phyloP scores from a whole-genome alignment of 2,113 vertebrate genomes.

The Onychostruthus taczanowskii region DNA sequence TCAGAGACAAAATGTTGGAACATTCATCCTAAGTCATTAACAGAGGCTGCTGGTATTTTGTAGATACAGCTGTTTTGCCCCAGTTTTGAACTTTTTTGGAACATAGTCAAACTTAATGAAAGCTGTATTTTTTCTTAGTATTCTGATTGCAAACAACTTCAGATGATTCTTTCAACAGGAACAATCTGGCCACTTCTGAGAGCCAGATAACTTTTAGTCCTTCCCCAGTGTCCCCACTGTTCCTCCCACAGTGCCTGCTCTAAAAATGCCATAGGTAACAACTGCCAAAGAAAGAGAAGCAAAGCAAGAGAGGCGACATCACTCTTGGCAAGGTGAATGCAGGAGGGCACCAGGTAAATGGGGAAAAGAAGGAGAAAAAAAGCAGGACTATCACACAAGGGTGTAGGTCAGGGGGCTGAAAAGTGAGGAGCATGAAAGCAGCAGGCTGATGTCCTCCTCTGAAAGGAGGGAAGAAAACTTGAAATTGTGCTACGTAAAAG shows the following conservation, averaged over 20 bases:
- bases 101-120: not conserved
- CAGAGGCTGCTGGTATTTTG: not conserved
- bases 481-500: not conserved
- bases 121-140: not conserved
- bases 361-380: not conserved
- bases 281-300: not conserved
- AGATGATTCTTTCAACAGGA: not conserved
- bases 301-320: not conserved
- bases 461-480: not conserved
- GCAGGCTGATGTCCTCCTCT: not conserved
- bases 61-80: not conserved
- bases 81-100: not conserved
- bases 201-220: not conserved
- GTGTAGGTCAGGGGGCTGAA: not conserved
- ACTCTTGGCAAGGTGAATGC: not conserved
- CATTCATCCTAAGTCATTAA: not conserved
- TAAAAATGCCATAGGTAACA: fast-evolving
- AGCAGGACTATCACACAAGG: not conserved
- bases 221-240: not conserved
- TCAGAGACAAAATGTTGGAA: not conserved
- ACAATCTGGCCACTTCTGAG: not conserved
- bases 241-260: not conserved
- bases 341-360: fast-evolving
- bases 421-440: not conserved
- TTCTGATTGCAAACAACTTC: not conserved